These are phyloP conservation scores for Engystomops pustulosus DNA, from an alignment of 2,113 vertebrate species.

Conservation along the genomic window DNA sequence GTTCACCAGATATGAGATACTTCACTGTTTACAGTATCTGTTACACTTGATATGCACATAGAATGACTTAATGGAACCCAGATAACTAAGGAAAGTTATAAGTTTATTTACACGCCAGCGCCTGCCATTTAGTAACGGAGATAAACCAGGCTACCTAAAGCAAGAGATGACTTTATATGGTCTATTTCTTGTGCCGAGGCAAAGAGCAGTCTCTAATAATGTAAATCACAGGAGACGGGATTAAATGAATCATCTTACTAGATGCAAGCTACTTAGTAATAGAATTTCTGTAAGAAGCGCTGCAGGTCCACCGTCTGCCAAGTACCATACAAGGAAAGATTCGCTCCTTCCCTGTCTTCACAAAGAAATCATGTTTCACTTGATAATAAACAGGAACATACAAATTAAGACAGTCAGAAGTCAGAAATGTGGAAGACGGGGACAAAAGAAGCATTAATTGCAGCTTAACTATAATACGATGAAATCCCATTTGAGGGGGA, in stretches of 20 bases:
- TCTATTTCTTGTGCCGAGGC: constrained; percentile 40
- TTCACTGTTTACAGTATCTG: constrained; percentile 51
- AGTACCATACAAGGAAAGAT: constrained; percentile 52
- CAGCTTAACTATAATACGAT: background rate
- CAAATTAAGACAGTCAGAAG: constrained; percentile 19
- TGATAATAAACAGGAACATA: constrained; percentile 58
- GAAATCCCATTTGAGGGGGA: background rate
- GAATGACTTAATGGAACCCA: constrained; percentile 42
- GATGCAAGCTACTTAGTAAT: constrained; percentile 27
- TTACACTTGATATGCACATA: constrained; percentile 52
- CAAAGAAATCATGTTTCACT: constrained; percentile 59
- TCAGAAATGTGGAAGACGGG: background rate
- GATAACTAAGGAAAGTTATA: constrained; percentile 6
- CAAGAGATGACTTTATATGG: constrained; percentile 47
- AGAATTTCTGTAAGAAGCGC: constrained; percentile 59
- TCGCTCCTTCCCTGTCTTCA: constrained; percentile 52
- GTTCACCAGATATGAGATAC: constrained; percentile 36
- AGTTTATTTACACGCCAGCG: constrained; percentile 20
- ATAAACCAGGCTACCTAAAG: constrained; percentile 24
- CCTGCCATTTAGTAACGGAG: background rate
- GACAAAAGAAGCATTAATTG: background rate
- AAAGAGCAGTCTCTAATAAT: constrained; percentile 61
- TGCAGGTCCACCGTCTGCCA: constrained; percentile 35
- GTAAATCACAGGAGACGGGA: constrained; percentile 59
- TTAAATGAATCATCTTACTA: constrained; percentile 47